Percentiles rank a stretch among this genome's conserved stretches.
These are phyloP conservation scores for Hormiphora californensis DNA, from an alignment of 37 sponge, comb jelly and placozoan species.

Conservation along the genomic window DNA sequence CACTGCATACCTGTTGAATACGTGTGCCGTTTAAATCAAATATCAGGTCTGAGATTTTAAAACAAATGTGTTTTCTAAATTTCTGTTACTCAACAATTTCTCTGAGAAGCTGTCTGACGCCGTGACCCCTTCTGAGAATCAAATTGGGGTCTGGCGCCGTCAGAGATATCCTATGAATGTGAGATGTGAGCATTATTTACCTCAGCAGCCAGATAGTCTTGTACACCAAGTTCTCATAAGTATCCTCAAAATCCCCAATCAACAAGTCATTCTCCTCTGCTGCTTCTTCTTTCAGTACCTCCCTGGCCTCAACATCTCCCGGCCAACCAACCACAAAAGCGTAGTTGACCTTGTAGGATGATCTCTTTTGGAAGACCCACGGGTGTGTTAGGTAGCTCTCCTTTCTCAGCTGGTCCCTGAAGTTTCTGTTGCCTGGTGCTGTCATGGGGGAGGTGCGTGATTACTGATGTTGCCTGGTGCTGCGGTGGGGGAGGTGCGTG, in stretches of 20 bases:
- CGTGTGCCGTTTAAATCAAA: no score
- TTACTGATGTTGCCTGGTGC: no score
- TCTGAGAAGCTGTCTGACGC: no score
- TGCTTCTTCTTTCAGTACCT: neutral
- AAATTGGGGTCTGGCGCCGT: no score
- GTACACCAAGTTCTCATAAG: conserved; percentile 43
- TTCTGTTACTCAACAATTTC: no score
- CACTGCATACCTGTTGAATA: no score
- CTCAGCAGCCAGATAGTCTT: conserved; percentile 47
- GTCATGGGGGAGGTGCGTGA: neutral
- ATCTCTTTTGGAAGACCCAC: neutral
- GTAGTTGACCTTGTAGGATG: neutral
- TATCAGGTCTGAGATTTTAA: no score
- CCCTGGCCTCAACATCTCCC: neutral
- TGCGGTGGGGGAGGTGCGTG: no score
- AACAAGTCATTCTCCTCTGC: conserved; percentile 6
- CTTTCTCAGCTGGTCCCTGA: conserved; percentile 23
- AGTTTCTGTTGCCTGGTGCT: conserved; percentile 37
- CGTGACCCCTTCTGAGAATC: no score
- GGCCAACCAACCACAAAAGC: conserved; percentile 34
- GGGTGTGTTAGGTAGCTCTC: conserved; percentile 40
- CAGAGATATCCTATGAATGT: no score
- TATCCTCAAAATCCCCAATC: conserved; percentile 49
- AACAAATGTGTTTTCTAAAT: no score
- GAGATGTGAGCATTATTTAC: neutral